Conservation (phyloP, 2,888 invertebrate genomes). For the Drosophila atroscutellata region DNA sequence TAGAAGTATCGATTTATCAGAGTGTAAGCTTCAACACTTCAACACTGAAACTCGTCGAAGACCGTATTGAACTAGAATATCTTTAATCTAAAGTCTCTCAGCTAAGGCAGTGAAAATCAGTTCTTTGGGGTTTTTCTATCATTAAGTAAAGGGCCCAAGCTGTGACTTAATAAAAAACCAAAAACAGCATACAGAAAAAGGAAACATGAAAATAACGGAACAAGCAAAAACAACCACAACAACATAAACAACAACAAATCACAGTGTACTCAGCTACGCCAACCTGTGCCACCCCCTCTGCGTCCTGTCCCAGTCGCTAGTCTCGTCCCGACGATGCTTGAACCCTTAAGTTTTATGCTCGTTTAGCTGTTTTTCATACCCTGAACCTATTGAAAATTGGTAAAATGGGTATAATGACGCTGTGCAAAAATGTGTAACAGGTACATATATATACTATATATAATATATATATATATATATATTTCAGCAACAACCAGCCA, state of each 20-base stretch:
- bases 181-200: neutral
- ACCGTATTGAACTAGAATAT: slow-evolving; percentile 13
- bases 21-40: neutral
- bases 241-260: slow-evolving; percentile 41
- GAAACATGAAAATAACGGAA: slow-evolving; percentile 1
- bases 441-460: neutral
- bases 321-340: slow-evolving; percentile 12
- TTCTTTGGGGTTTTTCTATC: slow-evolving; percentile 17
- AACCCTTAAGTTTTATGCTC: slow-evolving; percentile 60
- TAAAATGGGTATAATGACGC: neutral
- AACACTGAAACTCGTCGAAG: neutral
- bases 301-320: slow-evolving; percentile 4
- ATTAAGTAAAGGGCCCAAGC: slow-evolving; percentile 13
- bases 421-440: neutral
- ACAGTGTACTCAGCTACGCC: slow-evolving; percentile 40
- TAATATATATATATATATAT: neutral
- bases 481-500: neutral
- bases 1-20: neutral
- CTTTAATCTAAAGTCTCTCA: slow-evolving; percentile 24
- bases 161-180: slow-evolving; percentile 41
- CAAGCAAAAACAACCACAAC: slow-evolving; percentile 25
- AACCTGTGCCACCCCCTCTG: slow-evolving; percentile 28
- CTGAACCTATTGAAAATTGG: neutral
- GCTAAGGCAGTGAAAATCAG: slow-evolving; percentile 21
- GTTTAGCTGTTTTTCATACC: slow-evolving; percentile 40